phyloP scores from a whole-genome alignment of 2,888 invertebrate species.

The Lacanobia oleracea region DNA sequence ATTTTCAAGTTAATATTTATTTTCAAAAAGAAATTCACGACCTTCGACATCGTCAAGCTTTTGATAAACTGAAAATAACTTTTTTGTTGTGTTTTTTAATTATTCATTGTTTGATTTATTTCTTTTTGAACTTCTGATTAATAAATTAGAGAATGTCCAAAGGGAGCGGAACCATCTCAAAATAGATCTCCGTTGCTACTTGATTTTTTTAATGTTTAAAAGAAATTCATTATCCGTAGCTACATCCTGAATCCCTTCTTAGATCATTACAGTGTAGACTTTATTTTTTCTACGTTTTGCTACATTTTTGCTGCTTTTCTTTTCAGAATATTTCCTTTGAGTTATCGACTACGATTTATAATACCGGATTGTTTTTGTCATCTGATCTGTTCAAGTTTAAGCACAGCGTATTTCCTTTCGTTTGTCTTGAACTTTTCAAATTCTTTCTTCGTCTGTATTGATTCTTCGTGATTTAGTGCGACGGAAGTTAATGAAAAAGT shows the following conservation, averaged over 20 bases:
- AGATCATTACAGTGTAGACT: slow-evolving; percentile 44
- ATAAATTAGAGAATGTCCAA: slow-evolving; percentile 5
- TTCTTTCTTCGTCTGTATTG: slow-evolving; percentile 19
- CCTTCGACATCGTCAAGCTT: slow-evolving; percentile 9
- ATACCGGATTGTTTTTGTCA: slow-evolving; percentile 56
- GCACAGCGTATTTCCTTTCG: slow-evolving; percentile 36
- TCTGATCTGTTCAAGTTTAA: slow-evolving; percentile 53
- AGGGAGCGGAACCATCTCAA: background rate
- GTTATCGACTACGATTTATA: slow-evolving; percentile 59
- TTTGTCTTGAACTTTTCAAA: slow-evolving; percentile 39
- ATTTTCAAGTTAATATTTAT: background rate
- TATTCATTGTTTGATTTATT: background rate
- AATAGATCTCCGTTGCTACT: slow-evolving; percentile 37
- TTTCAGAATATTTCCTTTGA: slow-evolving; percentile 55
- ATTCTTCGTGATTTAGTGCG: slow-evolving; percentile 23
- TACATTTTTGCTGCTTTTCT: slow-evolving; percentile 39
- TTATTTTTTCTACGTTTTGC: slow-evolving; percentile 40
- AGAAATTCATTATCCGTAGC: slow-evolving; percentile 63
- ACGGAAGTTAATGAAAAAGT: slow-evolving; percentile 7
- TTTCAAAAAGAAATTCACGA: background rate
- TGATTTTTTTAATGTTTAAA: slow-evolving; percentile 50
- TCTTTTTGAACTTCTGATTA: slow-evolving; percentile 23
- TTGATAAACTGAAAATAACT: slow-evolving; percentile 5
- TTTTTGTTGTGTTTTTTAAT: slow-evolving; percentile 8
- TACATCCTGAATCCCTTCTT: slow-evolving; percentile 43